Evolutionary conservation across 1,140 invertebrate genomes (phyloP).

Genomic region (Telenomus remus): DNA sequence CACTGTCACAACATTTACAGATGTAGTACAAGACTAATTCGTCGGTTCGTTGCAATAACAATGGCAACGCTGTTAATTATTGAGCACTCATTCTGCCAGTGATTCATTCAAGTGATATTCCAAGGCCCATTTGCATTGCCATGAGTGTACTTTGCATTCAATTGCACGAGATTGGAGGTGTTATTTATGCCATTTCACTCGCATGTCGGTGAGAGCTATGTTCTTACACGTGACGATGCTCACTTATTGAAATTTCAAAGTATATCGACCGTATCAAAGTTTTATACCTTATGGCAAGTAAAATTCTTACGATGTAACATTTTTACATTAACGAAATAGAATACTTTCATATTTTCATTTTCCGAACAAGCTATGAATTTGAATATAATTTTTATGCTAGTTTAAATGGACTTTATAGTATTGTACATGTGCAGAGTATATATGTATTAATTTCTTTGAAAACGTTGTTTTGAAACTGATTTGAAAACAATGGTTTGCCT

Average conservation of each 20-base stretch:
- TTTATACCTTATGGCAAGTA: too few species aligned
- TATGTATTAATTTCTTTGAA: too few species aligned
- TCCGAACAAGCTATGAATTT: too few species aligned
- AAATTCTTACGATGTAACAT: too few species aligned
- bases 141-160: slow-evolving; percentile 19
- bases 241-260: slow-evolving; percentile 23
- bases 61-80: slow-evolving; percentile 23
- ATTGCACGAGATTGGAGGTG: slow-evolving; percentile 31
- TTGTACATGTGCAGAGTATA: too few species aligned
- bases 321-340: too few species aligned
- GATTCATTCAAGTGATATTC: slow-evolving; percentile 33
- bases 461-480: too few species aligned
- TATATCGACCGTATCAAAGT: not conserved
- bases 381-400: too few species aligned
- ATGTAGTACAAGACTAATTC: not conserved
- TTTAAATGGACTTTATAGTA: too few species aligned
- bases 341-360: too few species aligned
- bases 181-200: slow-evolving; percentile 32
- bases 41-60: slow-evolving; percentile 8
- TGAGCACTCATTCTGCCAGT: slow-evolving; percentile 10
- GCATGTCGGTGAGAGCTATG: slow-evolving; percentile 4
- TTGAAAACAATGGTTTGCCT: too few species aligned
- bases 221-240: slow-evolving; percentile 22
- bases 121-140: slow-evolving; percentile 30
- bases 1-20: not conserved